Evolutionary conservation across 2,113 vertebrate species (phyloP).

Genomic region (Aplodontia rufa): DNA sequence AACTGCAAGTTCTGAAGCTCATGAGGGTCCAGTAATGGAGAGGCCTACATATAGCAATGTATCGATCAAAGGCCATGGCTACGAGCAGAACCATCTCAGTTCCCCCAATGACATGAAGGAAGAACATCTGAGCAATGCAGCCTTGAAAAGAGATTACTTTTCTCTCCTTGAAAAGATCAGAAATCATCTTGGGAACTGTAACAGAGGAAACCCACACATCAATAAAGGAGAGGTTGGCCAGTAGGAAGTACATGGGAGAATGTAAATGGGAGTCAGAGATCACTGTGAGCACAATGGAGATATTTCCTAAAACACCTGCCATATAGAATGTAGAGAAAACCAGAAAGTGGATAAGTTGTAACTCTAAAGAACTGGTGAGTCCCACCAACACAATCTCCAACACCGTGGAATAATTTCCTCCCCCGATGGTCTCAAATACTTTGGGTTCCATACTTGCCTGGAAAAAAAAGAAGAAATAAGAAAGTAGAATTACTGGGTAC

Average conservation of each 20-base stretch:
- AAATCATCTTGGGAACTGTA: slow-evolving; percentile 49
- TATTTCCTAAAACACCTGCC: slow-evolving; percentile 34
- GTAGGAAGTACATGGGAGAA: slow-evolving; percentile 36
- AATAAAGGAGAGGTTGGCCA: slow-evolving; percentile 58
- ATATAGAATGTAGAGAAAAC: not conserved
- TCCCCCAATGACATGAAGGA: slow-evolving; percentile 48
- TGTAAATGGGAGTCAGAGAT: slow-evolving; percentile 21
- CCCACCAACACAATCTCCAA: slow-evolving; percentile 53
- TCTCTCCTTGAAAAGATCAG: slow-evolving; percentile 57
- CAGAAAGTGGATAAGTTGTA: not conserved
- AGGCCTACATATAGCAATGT: slow-evolving; percentile 38
- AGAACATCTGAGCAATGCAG: slow-evolving; percentile 52
- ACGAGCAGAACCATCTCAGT: slow-evolving; percentile 61
- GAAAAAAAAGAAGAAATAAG: slow-evolving; percentile 53
- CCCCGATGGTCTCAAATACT: slow-evolving; percentile 11
- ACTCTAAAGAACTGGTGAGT: not conserved
- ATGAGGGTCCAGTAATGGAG: slow-evolving; percentile 34
- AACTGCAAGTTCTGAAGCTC: slow-evolving; percentile 46
- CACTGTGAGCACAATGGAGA: slow-evolving; percentile 42
- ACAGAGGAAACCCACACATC: slow-evolving; percentile 46
- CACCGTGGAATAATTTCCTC: slow-evolving; percentile 32
- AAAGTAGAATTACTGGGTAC: not conserved
- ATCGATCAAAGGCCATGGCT: slow-evolving; percentile 48
- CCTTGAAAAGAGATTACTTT: slow-evolving; percentile 59
- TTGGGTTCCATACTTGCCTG: slow-evolving; percentile 48